These are phyloP conservation scores for Sander lucioperca DNA, from an alignment of 2,113 vertebrate species.

Conservation along the genomic window DNA sequence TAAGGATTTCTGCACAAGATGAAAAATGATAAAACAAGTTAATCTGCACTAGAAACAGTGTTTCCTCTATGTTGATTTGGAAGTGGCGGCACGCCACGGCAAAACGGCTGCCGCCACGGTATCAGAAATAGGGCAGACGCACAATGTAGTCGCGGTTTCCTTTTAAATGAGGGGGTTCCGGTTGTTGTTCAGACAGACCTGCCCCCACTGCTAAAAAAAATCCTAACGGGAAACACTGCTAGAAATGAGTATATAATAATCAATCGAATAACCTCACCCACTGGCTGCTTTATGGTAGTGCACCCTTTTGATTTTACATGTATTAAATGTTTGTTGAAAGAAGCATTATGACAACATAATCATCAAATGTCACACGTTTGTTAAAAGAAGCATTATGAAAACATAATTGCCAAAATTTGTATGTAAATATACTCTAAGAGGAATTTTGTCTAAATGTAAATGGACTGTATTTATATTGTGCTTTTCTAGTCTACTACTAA, in stretches of 20 bases:
- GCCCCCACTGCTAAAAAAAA: too few relatives aligned
- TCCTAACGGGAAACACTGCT: background rate
- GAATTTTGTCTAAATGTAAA: background rate
- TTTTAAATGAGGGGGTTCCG: too few relatives aligned
- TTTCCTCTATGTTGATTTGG: too few relatives aligned
- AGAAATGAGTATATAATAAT: background rate
- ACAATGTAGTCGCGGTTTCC: too few relatives aligned
- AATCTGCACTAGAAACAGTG: background rate
- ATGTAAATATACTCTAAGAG: background rate
- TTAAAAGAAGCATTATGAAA: background rate
- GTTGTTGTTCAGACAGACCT: too few relatives aligned
- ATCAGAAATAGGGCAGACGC: too few relatives aligned
- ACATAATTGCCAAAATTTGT: background rate
- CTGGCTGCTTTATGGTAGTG: background rate
- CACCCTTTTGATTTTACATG: background rate
- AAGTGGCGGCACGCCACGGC: too few relatives aligned
- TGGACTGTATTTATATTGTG: too few relatives aligned
- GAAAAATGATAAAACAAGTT: background rate
- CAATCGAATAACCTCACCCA: background rate
- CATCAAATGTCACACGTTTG: background rate
- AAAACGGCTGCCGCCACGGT: too few relatives aligned
- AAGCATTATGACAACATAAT: background rate
- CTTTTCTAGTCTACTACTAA: too few relatives aligned
- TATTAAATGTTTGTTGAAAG: background rate
- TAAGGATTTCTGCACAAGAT: background rate